phyloP scores from a whole-genome alignment of 2,113 vertebrate genomes.

The Larimichthys crocea region DNA sequence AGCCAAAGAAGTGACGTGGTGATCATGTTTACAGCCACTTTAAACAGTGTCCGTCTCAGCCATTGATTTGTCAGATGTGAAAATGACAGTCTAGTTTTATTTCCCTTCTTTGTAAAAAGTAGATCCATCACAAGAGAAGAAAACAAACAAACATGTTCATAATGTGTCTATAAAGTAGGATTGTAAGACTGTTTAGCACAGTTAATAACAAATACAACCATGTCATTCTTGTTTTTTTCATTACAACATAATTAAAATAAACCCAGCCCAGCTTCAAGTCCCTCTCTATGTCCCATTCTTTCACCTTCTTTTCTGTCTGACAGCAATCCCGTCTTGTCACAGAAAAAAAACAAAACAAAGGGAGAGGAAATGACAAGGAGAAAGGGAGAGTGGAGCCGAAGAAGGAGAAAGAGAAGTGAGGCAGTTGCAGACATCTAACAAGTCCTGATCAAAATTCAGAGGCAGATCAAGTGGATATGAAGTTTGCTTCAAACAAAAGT shows the following conservation, averaged over 20 bases:
- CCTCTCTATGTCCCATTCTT: constrained; percentile 10
- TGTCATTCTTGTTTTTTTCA: not conserved
- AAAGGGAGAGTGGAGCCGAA: constrained; percentile 45
- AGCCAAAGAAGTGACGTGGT: not conserved
- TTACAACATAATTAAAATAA: not conserved
- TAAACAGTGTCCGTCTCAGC: not conserved
- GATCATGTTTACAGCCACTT: not conserved
- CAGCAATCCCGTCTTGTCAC: constrained; percentile 40
- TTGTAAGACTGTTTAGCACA: too few species aligned
- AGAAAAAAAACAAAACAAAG: constrained; percentile 37
- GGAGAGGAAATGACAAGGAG: constrained; percentile 42
- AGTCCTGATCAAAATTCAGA: constrained; percentile 71
- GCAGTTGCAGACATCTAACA: constrained; percentile 65
- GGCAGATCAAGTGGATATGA: constrained; percentile 66
- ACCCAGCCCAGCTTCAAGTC: not conserved
- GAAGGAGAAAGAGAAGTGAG: constrained; percentile 20
- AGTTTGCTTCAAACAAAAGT: constrained; percentile 75
- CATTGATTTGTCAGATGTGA: not conserved
- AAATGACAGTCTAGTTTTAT: not conserved
- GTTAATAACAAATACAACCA: not conserved
- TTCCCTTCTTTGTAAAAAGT: not conserved
- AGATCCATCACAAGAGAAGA: not conserved
- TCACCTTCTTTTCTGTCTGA: not conserved
- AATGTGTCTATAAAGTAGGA: not conserved
- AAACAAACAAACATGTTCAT: not conserved